phyloP scores from a whole-genome alignment of 2,888 invertebrate genomes.

The Tubiluchus corallicola region DNA sequence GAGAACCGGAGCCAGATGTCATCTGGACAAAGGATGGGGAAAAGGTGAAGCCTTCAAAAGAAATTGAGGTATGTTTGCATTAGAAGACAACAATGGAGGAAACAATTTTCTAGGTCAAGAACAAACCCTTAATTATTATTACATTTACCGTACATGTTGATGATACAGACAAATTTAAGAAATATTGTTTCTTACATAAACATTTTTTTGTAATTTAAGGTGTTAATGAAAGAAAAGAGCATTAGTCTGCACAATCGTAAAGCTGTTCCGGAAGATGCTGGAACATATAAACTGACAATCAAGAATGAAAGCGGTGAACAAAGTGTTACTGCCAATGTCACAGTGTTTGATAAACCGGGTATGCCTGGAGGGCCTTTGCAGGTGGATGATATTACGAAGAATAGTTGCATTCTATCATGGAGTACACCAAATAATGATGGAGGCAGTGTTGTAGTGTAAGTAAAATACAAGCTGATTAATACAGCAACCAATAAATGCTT shows the following conservation, averaged over 20 bases:
- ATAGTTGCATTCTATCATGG: constrained; percentile 65
- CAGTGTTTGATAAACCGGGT: constrained; percentile 55
- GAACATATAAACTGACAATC: constrained; percentile 75
- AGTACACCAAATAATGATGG: constrained; percentile 59
- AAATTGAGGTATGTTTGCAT: neutral
- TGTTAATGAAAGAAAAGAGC: constrained; percentile 4
- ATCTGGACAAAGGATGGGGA: constrained; percentile 18
- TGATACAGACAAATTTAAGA: too few species aligned
- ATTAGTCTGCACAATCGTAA: constrained; percentile 40
- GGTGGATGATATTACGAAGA: constrained; percentile 79
- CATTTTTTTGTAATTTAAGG: too few species aligned
- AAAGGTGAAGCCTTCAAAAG: neutral
- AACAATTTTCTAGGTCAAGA: too few species aligned
- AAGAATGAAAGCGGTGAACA: constrained; percentile 78
- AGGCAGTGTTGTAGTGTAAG: constrained; percentile 36
- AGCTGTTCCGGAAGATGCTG: constrained; percentile 77
- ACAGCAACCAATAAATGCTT: too few species aligned
- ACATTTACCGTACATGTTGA: too few species aligned
- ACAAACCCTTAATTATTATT: too few species aligned
- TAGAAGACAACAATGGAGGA: too few species aligned
- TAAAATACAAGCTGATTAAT: too few species aligned
- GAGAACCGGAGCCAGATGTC: constrained; percentile 27
- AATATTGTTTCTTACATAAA: too few species aligned
- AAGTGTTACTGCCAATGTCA: constrained; percentile 67
- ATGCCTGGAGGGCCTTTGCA: constrained; percentile 76